Percentiles rank a stretch among this genome's conserved stretches.
Evolutionary conservation across 1,140 invertebrate genomes (phyloP).

Genomic region (Cherax quadricarinatus): DNA sequence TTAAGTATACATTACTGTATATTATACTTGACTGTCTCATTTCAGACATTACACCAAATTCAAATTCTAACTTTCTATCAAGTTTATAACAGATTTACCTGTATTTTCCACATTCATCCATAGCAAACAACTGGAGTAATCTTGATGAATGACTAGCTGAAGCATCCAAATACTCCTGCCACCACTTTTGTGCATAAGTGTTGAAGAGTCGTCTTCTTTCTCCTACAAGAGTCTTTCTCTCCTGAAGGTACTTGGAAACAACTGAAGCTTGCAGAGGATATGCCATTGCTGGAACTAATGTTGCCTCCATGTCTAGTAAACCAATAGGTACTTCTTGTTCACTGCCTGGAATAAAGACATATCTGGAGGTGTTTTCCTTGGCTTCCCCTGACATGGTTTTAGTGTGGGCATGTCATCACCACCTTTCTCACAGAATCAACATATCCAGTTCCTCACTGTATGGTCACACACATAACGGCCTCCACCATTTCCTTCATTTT

Average conservation of each 20-base stretch:
- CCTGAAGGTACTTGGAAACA: slow-evolving; percentile 18
- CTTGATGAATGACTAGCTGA: slow-evolving; percentile 11
- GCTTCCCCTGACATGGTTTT: neutral
- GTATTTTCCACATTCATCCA: slow-evolving; percentile 52
- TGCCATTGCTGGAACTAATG: slow-evolving; percentile 5
- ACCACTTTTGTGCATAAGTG: slow-evolving; percentile 40
- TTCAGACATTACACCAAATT: too few species aligned
- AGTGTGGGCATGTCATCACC: too few species aligned
- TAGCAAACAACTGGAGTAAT: slow-evolving; percentile 38
- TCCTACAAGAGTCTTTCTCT: neutral
- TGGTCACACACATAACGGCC: too few species aligned
- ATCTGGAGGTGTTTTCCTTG: too few species aligned
- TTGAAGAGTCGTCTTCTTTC: slow-evolving; percentile 35
- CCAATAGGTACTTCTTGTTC: slow-evolving; percentile 43
- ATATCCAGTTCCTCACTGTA: too few species aligned
- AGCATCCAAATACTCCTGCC: slow-evolving; percentile 34
- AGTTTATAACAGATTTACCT: slow-evolving; percentile 1
- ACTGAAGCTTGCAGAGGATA: neutral
- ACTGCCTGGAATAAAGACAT: slow-evolving; percentile 35
- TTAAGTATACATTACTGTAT: too few species aligned
- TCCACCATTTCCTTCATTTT: too few species aligned
- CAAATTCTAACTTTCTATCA: too few species aligned
- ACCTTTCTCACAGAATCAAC: neutral
- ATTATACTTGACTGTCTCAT: too few species aligned
- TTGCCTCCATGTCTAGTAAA: slow-evolving; percentile 34